Base-by-base conservation (phyloP, 2,797 vertebrate genomes). In the Enteromius paludinosus region DNA sequence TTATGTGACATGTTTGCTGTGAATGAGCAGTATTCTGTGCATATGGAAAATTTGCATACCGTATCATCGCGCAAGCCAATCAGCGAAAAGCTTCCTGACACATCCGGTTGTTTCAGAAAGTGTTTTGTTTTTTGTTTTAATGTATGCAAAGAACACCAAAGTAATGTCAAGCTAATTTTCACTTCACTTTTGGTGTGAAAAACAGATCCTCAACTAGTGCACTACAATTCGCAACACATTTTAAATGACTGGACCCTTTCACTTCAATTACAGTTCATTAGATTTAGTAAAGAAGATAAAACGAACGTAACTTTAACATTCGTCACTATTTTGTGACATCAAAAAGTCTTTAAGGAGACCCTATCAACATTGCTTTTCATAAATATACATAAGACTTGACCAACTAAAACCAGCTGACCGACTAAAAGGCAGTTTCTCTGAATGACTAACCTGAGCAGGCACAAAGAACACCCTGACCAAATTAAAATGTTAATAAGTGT, bases 401-500 rank as follows among this genome's bases (percentile, higher is more conserved):
- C 20, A 45, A 45, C 15, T 65, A 25, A 54, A 70, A 33, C 49
- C 20, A 35, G 35, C 61, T 35, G 62, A 41, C 49, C 20, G 25
- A 45, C 15, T 65, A 25, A 54, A 70, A 41, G 28, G 38, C 38
- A 56, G 23, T 73, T 70, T 28, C 69, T 73, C 33, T 83, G 72
- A 87, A 85, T 85, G 86, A 76, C 82, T 86, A 87, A 83, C 85
- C 69, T 65, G 61, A 74, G 56, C 12, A 73, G 68, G 45, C 71
- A 47, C 73, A 77, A 66, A 62, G 80, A 88, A 82, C 82, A 85
- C 75, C 73, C 38, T 52, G 83, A 78, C 45, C 77, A 56, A 79
- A 79, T 69, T 76, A 25, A 81, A 83, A 66, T 75, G 91, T 91
- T 92, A 90, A 91, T 89, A 85, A 91, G 85, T 91, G 85, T 85